phyloP scores from a whole-genome alignment of 2,888 invertebrate species.

The Agrilus cyanescens region DNA sequence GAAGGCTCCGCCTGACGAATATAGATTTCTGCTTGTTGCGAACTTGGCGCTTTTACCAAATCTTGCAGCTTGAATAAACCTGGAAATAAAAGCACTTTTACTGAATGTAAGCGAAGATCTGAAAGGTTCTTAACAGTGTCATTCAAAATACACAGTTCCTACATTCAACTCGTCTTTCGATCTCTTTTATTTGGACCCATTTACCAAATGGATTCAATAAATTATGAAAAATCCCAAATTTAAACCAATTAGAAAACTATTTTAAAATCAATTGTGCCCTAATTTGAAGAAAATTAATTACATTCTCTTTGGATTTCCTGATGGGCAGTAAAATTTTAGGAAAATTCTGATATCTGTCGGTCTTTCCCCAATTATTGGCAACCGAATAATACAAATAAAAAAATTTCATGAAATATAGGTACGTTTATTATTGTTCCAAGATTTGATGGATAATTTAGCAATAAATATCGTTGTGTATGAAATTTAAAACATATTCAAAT shows the following conservation, averaged over 20 bases:
- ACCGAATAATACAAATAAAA: not conserved
- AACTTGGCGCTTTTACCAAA: slow-evolving; percentile 58
- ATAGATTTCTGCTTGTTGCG: slow-evolving; percentile 59
- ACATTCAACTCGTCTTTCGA: too few species aligned
- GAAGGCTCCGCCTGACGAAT: slow-evolving; percentile 61
- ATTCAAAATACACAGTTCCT: not conserved
- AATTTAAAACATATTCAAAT: not conserved
- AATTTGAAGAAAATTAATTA: too few species aligned
- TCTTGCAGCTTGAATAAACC: slow-evolving; percentile 78
- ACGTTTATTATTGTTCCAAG: not conserved
- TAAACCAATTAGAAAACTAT: too few species aligned
- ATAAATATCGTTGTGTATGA: slow-evolving; percentile 1
- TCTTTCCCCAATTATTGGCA: not conserved
- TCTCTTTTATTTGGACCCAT: too few species aligned
- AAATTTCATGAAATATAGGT: not conserved
- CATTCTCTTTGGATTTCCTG: too few species aligned
- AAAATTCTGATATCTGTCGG: too few species aligned
- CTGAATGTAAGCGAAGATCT: not conserved
- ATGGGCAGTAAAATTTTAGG: too few species aligned
- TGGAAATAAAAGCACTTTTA: slow-evolving; percentile 26
- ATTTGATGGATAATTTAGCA: slow-evolving; percentile 3
- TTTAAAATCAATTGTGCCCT: too few species aligned
- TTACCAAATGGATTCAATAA: too few species aligned
- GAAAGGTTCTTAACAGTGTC: not conserved
- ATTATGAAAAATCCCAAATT: too few species aligned